Evolutionary conservation across 30 jellyfish, hydroid and myxozoan species (phyloP).

Genomic region (Pelagia noctiluca): DNA sequence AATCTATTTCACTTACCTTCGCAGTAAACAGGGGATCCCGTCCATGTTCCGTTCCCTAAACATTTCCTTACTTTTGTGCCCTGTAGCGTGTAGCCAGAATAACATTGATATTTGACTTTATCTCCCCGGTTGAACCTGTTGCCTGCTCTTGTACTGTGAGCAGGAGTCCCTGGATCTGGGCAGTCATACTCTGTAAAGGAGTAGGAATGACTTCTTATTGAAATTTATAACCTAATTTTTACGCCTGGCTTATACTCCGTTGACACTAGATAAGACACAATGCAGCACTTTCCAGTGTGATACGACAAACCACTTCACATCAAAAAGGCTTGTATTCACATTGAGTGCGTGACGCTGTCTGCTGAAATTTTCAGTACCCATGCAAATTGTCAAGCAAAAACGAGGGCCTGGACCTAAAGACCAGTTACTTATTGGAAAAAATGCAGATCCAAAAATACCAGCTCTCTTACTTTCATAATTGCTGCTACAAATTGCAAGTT

Average conservation of each 20-base stretch:
- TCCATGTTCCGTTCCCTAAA: constrained; percentile 47
- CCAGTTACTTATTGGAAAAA: no score
- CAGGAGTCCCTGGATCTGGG: constrained; percentile 60
- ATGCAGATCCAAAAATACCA: background rate
- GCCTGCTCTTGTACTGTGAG: constrained; percentile 41
- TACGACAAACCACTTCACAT: background rate
- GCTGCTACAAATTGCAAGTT: constrained; percentile 41
- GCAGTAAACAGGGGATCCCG: constrained; percentile 61
- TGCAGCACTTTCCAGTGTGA: no score
- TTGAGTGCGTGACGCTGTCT: no score
- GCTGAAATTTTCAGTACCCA: background rate
- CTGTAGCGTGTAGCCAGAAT: constrained; percentile 15
- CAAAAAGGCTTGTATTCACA: background rate
- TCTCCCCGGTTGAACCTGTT: constrained; percentile 42
- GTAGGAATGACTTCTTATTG: no score
- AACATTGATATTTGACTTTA: constrained; percentile 32
- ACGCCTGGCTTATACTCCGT: background rate
- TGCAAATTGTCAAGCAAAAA: background rate
- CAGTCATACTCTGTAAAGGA: constrained; percentile 49
- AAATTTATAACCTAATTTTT: no score
- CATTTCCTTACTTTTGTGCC: constrained; percentile 50
- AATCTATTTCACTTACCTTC: constrained; percentile 42
- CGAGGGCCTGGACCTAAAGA: background rate
- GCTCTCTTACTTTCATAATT: background rate
- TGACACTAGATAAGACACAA: background rate